phyloP scores from a whole-genome alignment of 53 echinoderm and acorn worm genomes.

The Actinopyga echinites region DNA sequence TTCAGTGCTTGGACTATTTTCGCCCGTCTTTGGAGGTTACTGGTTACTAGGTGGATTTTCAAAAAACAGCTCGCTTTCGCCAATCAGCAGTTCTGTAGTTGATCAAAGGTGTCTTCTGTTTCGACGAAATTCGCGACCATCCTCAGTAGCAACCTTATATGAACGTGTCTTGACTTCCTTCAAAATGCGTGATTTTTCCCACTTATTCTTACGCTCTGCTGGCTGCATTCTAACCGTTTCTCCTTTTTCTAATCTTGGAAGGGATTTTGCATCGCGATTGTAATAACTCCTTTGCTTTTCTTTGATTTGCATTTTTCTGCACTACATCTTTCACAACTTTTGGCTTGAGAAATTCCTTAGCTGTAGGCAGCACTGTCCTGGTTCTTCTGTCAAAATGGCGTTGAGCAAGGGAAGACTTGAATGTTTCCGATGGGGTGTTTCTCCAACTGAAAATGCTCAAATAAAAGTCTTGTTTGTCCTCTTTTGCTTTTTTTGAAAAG shows the following conservation, averaged over 20 bases:
- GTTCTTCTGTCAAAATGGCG: constrained; percentile 37
- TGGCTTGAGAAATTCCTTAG: too few relatives aligned
- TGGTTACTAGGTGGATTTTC: not conserved
- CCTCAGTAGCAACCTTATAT: constrained; percentile 56
- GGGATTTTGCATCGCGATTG: too few relatives aligned
- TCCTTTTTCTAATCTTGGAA: constrained; percentile 42
- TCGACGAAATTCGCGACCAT: too few relatives aligned
- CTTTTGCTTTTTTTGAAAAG: constrained; percentile 47
- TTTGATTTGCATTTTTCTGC: too few relatives aligned
- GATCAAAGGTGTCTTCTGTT: constrained; percentile 40
- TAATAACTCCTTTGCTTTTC: too few relatives aligned
- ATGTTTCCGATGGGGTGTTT: constrained; percentile 43
- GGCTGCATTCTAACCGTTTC: not conserved
- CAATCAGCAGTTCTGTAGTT: not conserved
- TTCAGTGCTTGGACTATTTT: not conserved
- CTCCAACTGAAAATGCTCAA: constrained; percentile 41
- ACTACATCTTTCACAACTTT: constrained; percentile 14
- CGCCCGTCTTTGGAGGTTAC: too few relatives aligned
- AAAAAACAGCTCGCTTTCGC: not conserved
- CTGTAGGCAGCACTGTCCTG: constrained; percentile 35
- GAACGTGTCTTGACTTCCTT: constrained; percentile 42
- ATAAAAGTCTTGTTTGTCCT: constrained; percentile 35
- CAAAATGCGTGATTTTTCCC: constrained; percentile 37
- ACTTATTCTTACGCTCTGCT: not conserved
- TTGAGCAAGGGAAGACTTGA: constrained; percentile 61